Conservation (phyloP, 2,797 vertebrate genomes). For the Muraenolepis orangiensis region DNA sequence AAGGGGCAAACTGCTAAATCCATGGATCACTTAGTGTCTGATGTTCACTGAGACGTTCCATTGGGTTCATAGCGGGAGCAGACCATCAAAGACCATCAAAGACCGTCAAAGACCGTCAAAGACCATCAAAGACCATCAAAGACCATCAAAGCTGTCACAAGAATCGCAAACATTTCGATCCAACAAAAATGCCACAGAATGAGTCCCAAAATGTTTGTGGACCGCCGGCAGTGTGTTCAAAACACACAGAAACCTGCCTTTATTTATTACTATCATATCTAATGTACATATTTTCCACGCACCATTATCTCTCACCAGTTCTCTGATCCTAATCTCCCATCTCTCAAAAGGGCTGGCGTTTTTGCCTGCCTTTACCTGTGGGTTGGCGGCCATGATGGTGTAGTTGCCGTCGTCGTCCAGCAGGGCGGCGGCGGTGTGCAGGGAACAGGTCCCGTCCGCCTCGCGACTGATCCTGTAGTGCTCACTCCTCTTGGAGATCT, state of each 20-base stretch:
- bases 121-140: too few relatives aligned
- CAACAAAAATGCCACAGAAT: too few relatives aligned
- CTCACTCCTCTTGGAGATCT: conserved; percentile 94
- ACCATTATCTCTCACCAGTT: not conserved
- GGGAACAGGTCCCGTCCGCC: conserved; percentile 86
- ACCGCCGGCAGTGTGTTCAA: too few relatives aligned
- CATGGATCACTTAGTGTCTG: not conserved
- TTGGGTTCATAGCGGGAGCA: not conserved
- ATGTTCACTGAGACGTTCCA: not conserved
- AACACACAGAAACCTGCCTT: too few relatives aligned
- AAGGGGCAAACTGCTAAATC: not conserved
- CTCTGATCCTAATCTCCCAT: too few relatives aligned
- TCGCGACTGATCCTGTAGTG: conserved; percentile 92
- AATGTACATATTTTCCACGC: not conserved
- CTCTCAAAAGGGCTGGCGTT: too few relatives aligned
- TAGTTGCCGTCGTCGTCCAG: conserved; percentile 98
- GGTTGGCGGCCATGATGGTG: conserved; percentile 93
- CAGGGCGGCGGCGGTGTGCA: conserved; percentile 84
- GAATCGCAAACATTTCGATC: too few relatives aligned
- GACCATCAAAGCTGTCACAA: too few relatives aligned
- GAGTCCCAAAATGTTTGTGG: too few relatives aligned
- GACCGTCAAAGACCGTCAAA: too few relatives aligned
- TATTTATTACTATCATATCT: too few relatives aligned
- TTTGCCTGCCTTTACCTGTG: conserved; percentile 77
- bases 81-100: not conserved